Percentiles rank a stretch among this genome's conserved stretches.
Conservation (phyloP, 1,140 invertebrate genomes). For the Zaprionus ghesquierei region DNA sequence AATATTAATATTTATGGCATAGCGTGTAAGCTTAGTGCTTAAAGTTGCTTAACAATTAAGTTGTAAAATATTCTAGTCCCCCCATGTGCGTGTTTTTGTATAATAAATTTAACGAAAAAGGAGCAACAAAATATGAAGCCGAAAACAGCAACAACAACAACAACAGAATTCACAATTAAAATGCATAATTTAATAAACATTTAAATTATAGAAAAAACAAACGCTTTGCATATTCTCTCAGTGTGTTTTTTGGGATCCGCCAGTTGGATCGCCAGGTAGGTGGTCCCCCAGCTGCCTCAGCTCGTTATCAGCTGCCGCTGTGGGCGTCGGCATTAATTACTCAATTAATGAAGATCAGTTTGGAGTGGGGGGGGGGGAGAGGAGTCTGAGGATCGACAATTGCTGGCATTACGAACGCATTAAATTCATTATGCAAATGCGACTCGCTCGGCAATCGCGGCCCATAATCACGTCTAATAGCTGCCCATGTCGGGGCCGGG, state of each 20-base stretch:
- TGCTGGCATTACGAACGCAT: constrained; percentile 61
- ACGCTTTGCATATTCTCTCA: constrained; percentile 40
- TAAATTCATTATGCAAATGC: constrained; percentile 76
- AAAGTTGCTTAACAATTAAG: constrained; percentile 62
- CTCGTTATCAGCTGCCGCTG: constrained; percentile 27
- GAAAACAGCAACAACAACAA: background rate
- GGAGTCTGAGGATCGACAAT: constrained; percentile 44
- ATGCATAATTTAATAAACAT: constrained; percentile 76
- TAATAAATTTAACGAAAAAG: constrained; percentile 65
- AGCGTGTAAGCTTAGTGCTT: constrained; percentile 64
- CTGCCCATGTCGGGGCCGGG: constrained; percentile 33
- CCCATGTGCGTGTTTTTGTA: constrained; percentile 62
- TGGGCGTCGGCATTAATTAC: constrained; percentile 77
- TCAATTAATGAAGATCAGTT: constrained; percentile 58
- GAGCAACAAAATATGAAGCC: constrained; percentile 47
- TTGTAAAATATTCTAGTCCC: constrained; percentile 77
- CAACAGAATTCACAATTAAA: constrained; percentile 61
- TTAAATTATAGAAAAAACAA: constrained; percentile 74
- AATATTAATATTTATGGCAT: constrained; percentile 63
- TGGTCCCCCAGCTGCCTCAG: constrained; percentile 43
- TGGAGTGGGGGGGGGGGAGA: constrained; percentile 1
- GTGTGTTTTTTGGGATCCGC: background rate
- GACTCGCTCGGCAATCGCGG: constrained; percentile 47
- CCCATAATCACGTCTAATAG: constrained; percentile 68
- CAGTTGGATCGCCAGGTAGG: constrained; percentile 38